Conservation (phyloP, 2,113 vertebrate species). For the Aptenodytes patagonicus region DNA sequence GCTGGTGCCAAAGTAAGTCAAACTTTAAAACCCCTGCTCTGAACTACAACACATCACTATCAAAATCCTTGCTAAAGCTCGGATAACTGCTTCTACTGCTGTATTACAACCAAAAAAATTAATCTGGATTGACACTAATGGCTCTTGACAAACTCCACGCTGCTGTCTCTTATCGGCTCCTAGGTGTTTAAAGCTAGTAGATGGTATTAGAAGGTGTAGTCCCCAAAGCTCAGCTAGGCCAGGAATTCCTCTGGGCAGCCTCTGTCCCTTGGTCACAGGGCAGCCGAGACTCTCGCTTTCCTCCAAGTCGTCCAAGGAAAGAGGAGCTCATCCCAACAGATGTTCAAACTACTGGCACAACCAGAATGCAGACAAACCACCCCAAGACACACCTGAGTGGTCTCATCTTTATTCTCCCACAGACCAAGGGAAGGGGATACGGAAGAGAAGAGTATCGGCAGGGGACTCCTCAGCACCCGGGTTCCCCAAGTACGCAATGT, state of each 20-base stretch:
- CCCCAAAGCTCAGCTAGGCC: not conserved
- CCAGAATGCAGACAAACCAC: not conserved
- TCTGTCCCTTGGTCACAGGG: not conserved
- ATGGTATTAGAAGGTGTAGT: not conserved
- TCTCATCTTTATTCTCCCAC: slow-evolving; percentile 24
- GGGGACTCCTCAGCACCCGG: rapidly evolving
- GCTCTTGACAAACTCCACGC: not conserved
- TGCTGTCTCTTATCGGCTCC: not conserved
- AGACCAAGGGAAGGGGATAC: not conserved
- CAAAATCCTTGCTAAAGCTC: not conserved
- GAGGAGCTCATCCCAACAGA: not conserved
- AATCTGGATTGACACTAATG: not conserved
- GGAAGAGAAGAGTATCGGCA: rapidly evolving
- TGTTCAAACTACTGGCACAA: not conserved
- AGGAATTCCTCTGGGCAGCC: not conserved
- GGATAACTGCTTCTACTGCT: not conserved
- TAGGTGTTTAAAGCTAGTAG: not conserved
- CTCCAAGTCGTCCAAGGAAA: not conserved
- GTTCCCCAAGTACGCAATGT: rapidly evolving
- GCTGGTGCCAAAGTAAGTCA: not conserved
- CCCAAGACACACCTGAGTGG: rapidly evolving
- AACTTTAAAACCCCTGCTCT: not conserved
- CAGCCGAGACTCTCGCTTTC: not conserved
- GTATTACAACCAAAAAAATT: not conserved
- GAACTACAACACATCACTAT: rapidly evolving